Conservation (phyloP, 2,113 vertebrate species). For the Nansenia antarctica region DNA sequence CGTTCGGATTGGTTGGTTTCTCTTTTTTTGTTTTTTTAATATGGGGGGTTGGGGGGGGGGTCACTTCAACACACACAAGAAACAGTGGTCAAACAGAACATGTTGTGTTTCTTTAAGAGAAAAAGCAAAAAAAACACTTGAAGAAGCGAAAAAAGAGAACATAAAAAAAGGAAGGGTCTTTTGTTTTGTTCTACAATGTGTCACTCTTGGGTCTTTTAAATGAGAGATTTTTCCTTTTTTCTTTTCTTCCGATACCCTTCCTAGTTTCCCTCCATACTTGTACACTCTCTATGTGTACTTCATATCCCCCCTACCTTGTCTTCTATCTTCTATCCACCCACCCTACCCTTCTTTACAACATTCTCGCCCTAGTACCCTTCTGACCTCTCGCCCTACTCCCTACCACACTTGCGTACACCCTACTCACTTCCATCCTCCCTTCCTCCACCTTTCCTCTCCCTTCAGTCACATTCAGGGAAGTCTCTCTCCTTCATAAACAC, state of each 20-base stretch:
- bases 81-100: conserved; percentile 59
- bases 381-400: neutral
- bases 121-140: too few relatives aligned
- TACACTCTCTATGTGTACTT: neutral
- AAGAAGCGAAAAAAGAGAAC: neutral
- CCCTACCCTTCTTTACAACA: neutral
- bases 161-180: neutral
- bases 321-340: neutral
- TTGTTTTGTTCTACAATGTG: conserved; percentile 16
- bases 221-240: neutral
- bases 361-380: neutral
- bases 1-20: conserved; percentile 56
- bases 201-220: neutral
- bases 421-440: neutral
- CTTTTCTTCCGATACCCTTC: neutral
- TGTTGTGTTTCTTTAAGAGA: too few relatives aligned
- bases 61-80: conserved; percentile 71
- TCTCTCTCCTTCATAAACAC: conserved; percentile 16
- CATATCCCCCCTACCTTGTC: neutral
- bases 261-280: neutral
- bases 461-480: conserved; percentile 22
- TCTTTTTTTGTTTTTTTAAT: conserved; percentile 57
- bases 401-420: neutral
- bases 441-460: neutral
- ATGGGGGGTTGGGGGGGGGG: too few relatives aligned